Base-by-base conservation (phyloP, 2,797 vertebrate genomes). In the Hozukius guyotensis region DNA sequence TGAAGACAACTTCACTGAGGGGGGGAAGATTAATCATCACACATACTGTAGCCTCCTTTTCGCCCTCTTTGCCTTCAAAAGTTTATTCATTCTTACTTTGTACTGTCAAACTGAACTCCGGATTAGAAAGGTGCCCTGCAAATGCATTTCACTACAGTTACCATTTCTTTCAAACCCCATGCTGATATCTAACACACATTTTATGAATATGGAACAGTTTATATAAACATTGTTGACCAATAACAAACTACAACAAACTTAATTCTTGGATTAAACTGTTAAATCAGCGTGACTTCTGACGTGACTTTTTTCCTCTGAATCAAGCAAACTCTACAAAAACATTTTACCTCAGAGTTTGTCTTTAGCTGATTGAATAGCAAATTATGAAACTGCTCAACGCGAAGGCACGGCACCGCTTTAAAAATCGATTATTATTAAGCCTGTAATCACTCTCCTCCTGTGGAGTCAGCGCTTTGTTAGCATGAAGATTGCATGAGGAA, bases 1-100 rank as follows among this genome's bases (percentile, higher is more conserved):
- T 75, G 57, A 82, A 86, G 87, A 82, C 78, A 70, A 72, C 75
- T 81, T 85, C 11, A 59, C 78, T 69, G 52, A 65, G 52, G 34
- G 77, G 78, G 65, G 46, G 13, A 64, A 85, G 59, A 88, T 90
- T 89, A 87, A 86, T 90, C 75, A 86, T 86, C 49, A 52, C 57
- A n/a, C 24, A 32, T 49, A 49, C 46, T 49, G 52, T 32, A 80
- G 36, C 69, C 62, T 71, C 42, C 52, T 60, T 61, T 75, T 66
- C 0, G 8, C 31, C 81, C 71, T 60, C 46, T 52, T 57, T 6
- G 10, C 20, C 60, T 56, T 60, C 16, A 49, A 73, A 31, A 74
- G 42, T 84, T 78, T 80, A 63, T 70, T 59, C 49, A 78, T 78
- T 86, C 85, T 77, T 75, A 62, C 65, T 66, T 84, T 89, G 83